Base-by-base conservation (phyloP, 2,113 vertebrate genomes). In the Gasterosteus aculeatus region DNA sequence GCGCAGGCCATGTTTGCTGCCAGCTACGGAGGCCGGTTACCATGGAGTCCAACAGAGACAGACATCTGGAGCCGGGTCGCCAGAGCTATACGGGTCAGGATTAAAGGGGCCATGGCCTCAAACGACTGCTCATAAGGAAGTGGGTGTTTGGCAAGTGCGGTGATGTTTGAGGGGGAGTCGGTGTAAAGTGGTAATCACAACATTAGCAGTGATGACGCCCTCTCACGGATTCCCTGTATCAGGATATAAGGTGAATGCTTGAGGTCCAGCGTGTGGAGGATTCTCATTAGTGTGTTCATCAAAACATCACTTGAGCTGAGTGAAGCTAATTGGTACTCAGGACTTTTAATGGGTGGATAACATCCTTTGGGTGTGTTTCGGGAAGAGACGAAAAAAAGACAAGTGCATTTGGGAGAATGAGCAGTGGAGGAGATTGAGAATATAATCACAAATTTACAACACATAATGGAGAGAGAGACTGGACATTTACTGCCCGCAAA, bases 31-130 rank as follows among this genome's bases (percentile, higher is more conserved):
- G 51, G 54, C 69, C 51, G 53, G 72, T 83, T 84, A 75, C 75
- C 65, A 69, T 51, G 81, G 81, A 75, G 44, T 87, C 88, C 82
- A 80, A 57, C 84, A 78, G 89, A 84, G 83, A 83, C 63, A 78
- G 81, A 92, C 89, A 92, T 90, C 87, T 89, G 88, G 87, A 86
- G 65, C 67, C 60, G 68, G 81, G 85, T 84, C 78, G 2, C 56
- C 44, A 33, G 81, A 83, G 64, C 59, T 78, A 35, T 26, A n/a
- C 16, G 69, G 77, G 72, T 81, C 76, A 69, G 71, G 46, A 78
- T 51, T 75, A 44, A 51, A 14, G 49, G 59, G 62, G 72, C 57
- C 16, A 60, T 69, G 75, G 72, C 42, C 69, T 77, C 69, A 60
- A 85, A 69, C 22, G 11, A 29, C 56, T 72, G 49, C 47, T 81